A percentile compares a stretch with the other conserved stretches of the same genome.
Evolutionary conservation across 1,140 invertebrate genomes (phyloP).

Genomic region (Halictus rubicundus): DNA sequence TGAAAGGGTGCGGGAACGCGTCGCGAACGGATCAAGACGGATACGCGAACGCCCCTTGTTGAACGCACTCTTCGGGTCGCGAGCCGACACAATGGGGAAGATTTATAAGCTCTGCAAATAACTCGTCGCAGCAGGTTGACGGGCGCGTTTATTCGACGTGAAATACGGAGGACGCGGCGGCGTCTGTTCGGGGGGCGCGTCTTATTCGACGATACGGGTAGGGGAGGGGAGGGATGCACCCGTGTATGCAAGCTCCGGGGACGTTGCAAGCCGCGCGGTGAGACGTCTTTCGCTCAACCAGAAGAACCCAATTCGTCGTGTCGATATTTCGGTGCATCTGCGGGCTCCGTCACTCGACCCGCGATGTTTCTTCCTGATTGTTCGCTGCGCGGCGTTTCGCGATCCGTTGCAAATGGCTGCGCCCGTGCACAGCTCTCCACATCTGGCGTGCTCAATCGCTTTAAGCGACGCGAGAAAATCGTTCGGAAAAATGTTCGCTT

Average conservation of each 20-base stretch:
- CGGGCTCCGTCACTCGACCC: background rate
- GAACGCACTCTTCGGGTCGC: background rate
- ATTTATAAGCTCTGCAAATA: conserved; percentile 30
- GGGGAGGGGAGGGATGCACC: background rate
- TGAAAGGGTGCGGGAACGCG: background rate
- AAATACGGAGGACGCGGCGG: background rate
- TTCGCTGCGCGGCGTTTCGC: too few species aligned
- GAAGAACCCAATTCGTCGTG: too few species aligned
- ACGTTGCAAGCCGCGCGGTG: too few species aligned
- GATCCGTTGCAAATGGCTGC: too few species aligned
- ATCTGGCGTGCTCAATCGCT: too few species aligned
- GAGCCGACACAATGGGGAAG: background rate
- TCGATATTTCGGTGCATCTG: too few species aligned
- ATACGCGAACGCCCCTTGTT: background rate
- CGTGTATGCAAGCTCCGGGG: background rate
- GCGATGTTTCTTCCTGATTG: background rate
- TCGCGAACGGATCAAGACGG: background rate
- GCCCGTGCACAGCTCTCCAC: too few species aligned
- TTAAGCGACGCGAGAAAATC: too few species aligned
- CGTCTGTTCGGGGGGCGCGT: background rate
- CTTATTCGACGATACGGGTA: background rate
- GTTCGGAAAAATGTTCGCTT: too few species aligned
- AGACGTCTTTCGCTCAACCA: too few species aligned
- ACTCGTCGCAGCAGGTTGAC: background rate
- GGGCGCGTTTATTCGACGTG: conserved; percentile 1